phyloP scores from a whole-genome alignment of 2,797 vertebrate species.

The Sebastes nivosus region DNA sequence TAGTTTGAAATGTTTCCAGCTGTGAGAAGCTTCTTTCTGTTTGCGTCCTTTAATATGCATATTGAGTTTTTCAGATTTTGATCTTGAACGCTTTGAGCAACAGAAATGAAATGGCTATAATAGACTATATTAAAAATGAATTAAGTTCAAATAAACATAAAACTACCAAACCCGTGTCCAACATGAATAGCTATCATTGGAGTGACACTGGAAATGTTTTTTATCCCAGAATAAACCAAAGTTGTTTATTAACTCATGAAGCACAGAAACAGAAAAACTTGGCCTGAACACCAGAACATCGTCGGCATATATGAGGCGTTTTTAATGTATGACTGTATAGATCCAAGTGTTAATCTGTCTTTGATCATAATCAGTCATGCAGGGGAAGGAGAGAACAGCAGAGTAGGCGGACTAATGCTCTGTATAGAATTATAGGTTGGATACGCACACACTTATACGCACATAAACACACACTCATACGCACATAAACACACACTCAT shows the following conservation, averaged over 20 bases:
- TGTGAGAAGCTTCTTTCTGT: too few relatives aligned
- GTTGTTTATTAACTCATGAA: constrained; percentile 16
- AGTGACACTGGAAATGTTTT: neutral
- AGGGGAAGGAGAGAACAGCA: constrained; percentile 41
- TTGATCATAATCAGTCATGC: constrained; percentile 64
- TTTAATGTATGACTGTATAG: constrained; percentile 25
- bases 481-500: neutral
- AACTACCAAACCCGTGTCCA: neutral
- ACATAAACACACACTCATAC: neutral
- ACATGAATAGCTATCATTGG: neutral
- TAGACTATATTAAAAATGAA: too few relatives aligned
- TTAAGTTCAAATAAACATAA: too few relatives aligned
- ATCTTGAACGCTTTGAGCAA: too few relatives aligned
- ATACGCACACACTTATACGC: constrained; percentile 10
- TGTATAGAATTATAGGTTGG: constrained; percentile 57
- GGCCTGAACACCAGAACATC: constrained; percentile 7
- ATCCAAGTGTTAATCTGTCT: constrained; percentile 54
- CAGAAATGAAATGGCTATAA: too few relatives aligned
- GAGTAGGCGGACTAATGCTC: constrained; percentile 62
- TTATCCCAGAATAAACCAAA: constrained; percentile 11
- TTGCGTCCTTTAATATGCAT: too few relatives aligned
- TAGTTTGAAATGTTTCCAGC: too few relatives aligned
- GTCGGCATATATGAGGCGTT: constrained; percentile 10
- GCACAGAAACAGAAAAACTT: constrained; percentile 25
- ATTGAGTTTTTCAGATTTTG: neutral